Base-by-base conservation (phyloP, 1,140 invertebrate genomes). In the Euglossa dilemma region DNA sequence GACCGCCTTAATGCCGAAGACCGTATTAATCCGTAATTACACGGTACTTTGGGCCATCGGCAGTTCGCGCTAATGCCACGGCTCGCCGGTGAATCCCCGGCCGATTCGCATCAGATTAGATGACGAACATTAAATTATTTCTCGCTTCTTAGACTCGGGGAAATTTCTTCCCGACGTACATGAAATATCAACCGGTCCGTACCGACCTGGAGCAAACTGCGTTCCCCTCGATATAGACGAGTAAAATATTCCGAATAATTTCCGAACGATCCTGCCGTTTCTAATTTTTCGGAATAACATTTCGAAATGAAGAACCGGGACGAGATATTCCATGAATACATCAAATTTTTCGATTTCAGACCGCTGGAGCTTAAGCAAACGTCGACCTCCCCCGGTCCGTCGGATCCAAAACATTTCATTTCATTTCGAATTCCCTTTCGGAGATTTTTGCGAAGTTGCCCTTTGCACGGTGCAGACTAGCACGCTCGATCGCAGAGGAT, bases 51-150 rank as follows among this genome's bases (percentile, higher is more conserved):
- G 52, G 63, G 23, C 20, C 63, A 67, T 67, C 36, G 28, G 47
- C 20, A 36, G 28, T 66, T 36, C 52, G 16, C 36, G 63, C 0
- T 56, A 67, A 72, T 36, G 14, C 20, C 50, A n/a, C 50, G 45
- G n/a, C 28, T n/a, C 20, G 18, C 36, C n/a, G 23, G 2, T 8
- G 11, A 50, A 57, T 47, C 47, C 36, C 20, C 47, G 23, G 7
- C 23, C 59, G 56, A 74, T 43, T 57, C 72, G n/a, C 74, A 36
- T 28, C 9, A 14, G 7, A 66, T 54, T 56, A 77, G 36, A 16
- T 6, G 36, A 67, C 12, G n/a, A 64, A 67, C 63, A 67, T 66
- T 56, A 47, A 76, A 76, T 61, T 23, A 47, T 63, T 76, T 18
- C 20, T 50, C 6, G 0, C 8, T 20, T 20, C 57, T 16, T 23